These are phyloP conservation scores for Pachypanchax playfairii DNA, from an alignment of 2,113 vertebrate genomes.

Conservation along the genomic window DNA sequence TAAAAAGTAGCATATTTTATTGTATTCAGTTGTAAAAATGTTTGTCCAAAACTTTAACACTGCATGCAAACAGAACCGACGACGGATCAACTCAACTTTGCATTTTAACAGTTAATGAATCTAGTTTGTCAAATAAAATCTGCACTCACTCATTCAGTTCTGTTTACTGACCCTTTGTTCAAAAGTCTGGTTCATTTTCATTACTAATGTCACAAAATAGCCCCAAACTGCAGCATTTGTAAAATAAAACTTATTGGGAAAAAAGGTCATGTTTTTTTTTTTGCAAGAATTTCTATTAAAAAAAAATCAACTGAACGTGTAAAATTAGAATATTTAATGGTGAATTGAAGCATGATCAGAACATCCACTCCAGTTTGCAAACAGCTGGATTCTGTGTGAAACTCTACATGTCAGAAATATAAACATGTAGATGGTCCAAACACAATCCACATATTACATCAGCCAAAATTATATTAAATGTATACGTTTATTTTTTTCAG, in stretches of 20 bases:
- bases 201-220: slow-evolving; percentile 62
- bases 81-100: slow-evolving; percentile 37
- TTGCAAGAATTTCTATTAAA: too few species aligned
- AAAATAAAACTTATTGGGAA: slow-evolving; percentile 80
- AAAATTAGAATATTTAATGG: slow-evolving; percentile 27
- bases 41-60: slow-evolving; percentile 26
- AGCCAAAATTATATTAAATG: too few species aligned
- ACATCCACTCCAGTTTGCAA: slow-evolving; percentile 25
- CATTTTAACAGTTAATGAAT: slow-evolving; percentile 35
- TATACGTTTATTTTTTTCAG: too few species aligned
- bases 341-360: slow-evolving; percentile 23
- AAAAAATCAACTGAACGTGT: background rate
- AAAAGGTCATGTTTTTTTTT: slow-evolving; percentile 34
- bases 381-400: slow-evolving; percentile 1
- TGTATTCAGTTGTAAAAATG: slow-evolving; percentile 44
- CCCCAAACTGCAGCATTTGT: slow-evolving; percentile 73
- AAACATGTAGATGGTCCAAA: slow-evolving; percentile 17
- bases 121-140: slow-evolving; percentile 8
- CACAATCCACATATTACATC: too few species aligned
- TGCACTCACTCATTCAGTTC: slow-evolving; percentile 23
- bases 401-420: slow-evolving; percentile 15
- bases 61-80: slow-evolving; percentile 65
- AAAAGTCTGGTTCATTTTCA: slow-evolving; percentile 66
- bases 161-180: too few species aligned
- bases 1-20: slow-evolving; percentile 54